Conservation (phyloP, 2,797 vertebrate species). For the Linurgus olivaceus region DNA sequence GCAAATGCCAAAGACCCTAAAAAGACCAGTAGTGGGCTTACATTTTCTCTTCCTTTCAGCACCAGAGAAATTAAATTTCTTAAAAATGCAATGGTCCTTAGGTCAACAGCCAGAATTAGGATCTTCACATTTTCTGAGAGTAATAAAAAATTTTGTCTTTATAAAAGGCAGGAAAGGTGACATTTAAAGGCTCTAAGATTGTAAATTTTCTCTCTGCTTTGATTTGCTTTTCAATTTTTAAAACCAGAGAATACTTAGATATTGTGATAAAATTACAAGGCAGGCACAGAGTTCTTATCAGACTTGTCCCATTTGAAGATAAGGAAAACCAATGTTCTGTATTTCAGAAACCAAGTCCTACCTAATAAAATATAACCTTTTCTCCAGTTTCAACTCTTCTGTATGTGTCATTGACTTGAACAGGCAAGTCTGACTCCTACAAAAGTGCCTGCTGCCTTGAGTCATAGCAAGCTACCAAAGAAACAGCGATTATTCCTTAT, state of each 20-base stretch:
- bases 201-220: not conserved
- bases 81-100: not conserved
- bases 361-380: conserved; percentile 32
- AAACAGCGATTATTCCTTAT: not conserved
- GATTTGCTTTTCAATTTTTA: not conserved
- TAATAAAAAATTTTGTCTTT: not conserved
- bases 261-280: not conserved
- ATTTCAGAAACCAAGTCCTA: conserved; percentile 23
- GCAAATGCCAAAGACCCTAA: not conserved
- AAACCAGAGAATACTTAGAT: not conserved
- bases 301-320: not conserved
- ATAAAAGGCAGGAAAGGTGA: not conserved
- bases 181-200: not conserved
- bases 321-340: not conserved
- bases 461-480: not conserved
- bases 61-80: not conserved
- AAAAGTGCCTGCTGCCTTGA: not conserved
- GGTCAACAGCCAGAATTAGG: not conserved
- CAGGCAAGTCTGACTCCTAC: conserved; percentile 11
- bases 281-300: conserved; percentile 3
- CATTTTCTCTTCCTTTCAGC: not conserved
- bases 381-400: conserved; percentile 13
- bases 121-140: not conserved
- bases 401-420: conserved; percentile 37
- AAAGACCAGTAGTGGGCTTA: not conserved